Base-by-base conservation (phyloP, 2,797 vertebrate species). In the Oreochromis mossambicus region DNA sequence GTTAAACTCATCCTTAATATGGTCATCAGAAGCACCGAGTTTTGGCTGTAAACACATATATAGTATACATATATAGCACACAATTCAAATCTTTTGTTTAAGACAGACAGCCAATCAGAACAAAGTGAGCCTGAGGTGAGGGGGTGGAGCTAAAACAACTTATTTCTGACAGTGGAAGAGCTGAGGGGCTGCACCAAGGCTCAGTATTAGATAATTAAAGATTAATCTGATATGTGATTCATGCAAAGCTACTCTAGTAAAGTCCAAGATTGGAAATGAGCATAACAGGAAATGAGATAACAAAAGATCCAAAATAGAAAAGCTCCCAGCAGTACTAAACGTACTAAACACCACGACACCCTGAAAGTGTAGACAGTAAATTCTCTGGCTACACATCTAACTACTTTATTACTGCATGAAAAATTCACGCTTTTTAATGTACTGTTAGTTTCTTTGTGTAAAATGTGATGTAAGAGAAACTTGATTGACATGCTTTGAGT, bases 401-500 rank as follows among this genome's bases (percentile, higher is more conserved):
- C 36, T 50, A 36, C 5, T 61, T 51, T 50, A 10, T 51, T 70
- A 5, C 36, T 51, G 55, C 78, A 87, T 68, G 8, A 29, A n/a
- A 61, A 58, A 66, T 66, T 68, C 6, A 43, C 41, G 36, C 13
- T 52, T 82, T 73, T 70, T 17, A 63, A 77, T 75, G 8, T 58
- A 19, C 6, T 79, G 17, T 19, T 54, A 10, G 11, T 66, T 78
- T 41, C 19, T 11, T 56, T 51, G 63, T 80, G 68, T 89, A 17
- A 70, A 83, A 83, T 79, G 84, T 82, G 83, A 85, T 21, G 46
- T 41, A 29, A 58, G 26, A 48, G 7, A 77, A 85, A 91, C 86
- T 80, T 86, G 89, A 90, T 43, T 55, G 79, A 86, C 13, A 79
- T 32, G 77, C 79, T 79, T 79, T 68, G 58, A 83, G 83, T 84